Evolutionary conservation across 1,140 invertebrate species (phyloP).

Genomic region (Camponotus pennsylvanicus): DNA sequence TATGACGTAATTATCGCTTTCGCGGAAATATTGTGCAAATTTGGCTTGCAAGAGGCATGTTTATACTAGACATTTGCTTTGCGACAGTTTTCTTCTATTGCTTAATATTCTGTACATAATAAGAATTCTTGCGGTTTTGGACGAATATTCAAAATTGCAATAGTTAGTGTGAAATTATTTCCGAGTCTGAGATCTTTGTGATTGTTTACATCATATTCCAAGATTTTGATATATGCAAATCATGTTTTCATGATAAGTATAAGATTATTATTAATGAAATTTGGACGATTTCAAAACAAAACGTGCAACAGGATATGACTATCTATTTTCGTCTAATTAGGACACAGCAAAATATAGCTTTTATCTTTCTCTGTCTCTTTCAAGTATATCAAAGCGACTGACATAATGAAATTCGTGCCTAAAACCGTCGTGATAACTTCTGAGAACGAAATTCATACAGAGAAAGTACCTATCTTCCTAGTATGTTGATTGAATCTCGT

Average conservation of each 20-base stretch:
- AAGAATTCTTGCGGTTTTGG: constrained; percentile 35
- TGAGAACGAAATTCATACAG: not conserved
- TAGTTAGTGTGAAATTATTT: constrained; percentile 52
- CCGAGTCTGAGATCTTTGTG: not conserved
- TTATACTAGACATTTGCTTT: constrained; percentile 61
- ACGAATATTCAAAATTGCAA: constrained; percentile 21
- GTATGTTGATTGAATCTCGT: not conserved
- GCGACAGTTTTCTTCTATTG: constrained; percentile 67
- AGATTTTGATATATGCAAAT: constrained; percentile 18
- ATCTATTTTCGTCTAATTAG: constrained; percentile 58
- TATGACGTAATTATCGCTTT: constrained; percentile 27
- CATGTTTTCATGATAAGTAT: constrained; percentile 10
- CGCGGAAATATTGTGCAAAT: constrained; percentile 59
- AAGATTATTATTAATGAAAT: constrained; percentile 32
- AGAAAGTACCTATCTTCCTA: not conserved
- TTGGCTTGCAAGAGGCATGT: constrained; percentile 23
- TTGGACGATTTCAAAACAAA: constrained; percentile 23
- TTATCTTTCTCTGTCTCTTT: not conserved
- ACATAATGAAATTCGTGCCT: constrained; percentile 37
- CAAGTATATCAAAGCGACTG: constrained; percentile 32
- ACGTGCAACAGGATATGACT: constrained; percentile 56
- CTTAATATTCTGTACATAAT: constrained; percentile 61
- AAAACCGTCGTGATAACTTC: constrained; percentile 46
- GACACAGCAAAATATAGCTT: constrained; percentile 36
- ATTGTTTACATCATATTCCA: not conserved